Evolutionary conservation across 2,888 invertebrate species (phyloP), one percentile per base, ranked within the genome.

Genomic region (Orthosia gothica): DNA sequence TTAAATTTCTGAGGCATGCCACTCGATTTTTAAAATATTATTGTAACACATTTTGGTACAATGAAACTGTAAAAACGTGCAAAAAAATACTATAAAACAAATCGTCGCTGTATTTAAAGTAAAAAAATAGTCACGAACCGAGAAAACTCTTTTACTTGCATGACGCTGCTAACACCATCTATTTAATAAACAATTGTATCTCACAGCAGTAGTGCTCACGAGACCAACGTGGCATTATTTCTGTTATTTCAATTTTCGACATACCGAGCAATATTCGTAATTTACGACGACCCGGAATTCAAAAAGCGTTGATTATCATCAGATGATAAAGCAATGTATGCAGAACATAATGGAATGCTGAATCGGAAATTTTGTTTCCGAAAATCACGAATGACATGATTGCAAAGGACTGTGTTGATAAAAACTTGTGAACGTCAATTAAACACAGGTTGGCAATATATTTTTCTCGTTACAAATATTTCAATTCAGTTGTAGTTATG

Each of bases 271-370:
- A 61, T 82, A 57, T 72, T 82, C 52, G 64, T 61, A 64, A 78
- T 82, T 72, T 80, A 82, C 64, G 45, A 47, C 26, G 61, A 54
- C 52, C 52, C 68, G 11, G n/a, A 61, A 78, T 66, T 69, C 45
- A 62, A 66, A 79, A 78, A 76, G 61, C 57, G 13, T 63, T 79
- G 65, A 83, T 81, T 59, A 81, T 82, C 50, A 65, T 68, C 54
- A 26, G 50, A 74, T 71, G 63, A 82, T 69, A 63, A 69, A 79
- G 65, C 69, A 69, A 81, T 74, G 79, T 26, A 66, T 70, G 62
- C 54, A 50, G 50, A 73, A 79, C n/a, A 18, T 68, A 65, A 73
- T 57, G 63, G 62, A 13, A 47, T n/a, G 12, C 49, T 61, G 52
- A 15, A 59, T 57, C 26, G 70, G 50, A 52, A 58, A 69, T 69